Base-by-base conservation (phyloP, 2,113 vertebrate species). In the Poeciliopsis turrubarensis region DNA sequence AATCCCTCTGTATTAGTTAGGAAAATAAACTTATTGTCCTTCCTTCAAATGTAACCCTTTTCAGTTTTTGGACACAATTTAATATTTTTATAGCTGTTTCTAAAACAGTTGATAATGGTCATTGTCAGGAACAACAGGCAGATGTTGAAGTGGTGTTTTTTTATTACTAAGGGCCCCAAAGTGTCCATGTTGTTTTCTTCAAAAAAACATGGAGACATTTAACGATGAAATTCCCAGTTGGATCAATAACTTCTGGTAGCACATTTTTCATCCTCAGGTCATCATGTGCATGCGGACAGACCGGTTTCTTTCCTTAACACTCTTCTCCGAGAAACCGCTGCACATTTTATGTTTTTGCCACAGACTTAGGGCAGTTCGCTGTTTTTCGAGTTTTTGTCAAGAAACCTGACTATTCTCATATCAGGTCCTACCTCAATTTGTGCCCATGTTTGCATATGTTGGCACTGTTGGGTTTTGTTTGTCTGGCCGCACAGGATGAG, bases 401-500 rank as follows among this genome's bases (percentile, higher is more conserved):
- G 5, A 2, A 22, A 51, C 47, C 47, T 51, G 4, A 19, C 5
- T 10, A 57, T 6, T 25, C 51, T 57, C 3, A n/a, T 9, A 0
- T 54, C 22, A 73, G 57, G 14, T 41, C 26, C 11, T 47, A 9
- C 15, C 26, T 73, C 65, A 75, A 31, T 60, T 51, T 70, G n/a
- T 34, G 54, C 39, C 26, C 13, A 26, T 6, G 26, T 60, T 34
- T 27, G n/a, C 32, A 22, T 66, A 29, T 39, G 44, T 44, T 12
- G 68, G 4, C 54, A 41, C 29, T n/a, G 5, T 19, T 3, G 66
- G 30, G 34, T 60, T 37, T 32, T 44, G 37, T 17, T 65, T 30
- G 57, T 39, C 39, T 64, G 61, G 10, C 68, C 62, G 4, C 17
- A 54, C 27, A 19, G 30, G 39, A 19, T 31, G n/a, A 31, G 66